Percentiles rank a stretch among this genome's conserved stretches.
These are phyloP conservation scores for Lethrus apterus DNA, from an alignment of 1,140 invertebrate genomes.

Conservation along the genomic window DNA sequence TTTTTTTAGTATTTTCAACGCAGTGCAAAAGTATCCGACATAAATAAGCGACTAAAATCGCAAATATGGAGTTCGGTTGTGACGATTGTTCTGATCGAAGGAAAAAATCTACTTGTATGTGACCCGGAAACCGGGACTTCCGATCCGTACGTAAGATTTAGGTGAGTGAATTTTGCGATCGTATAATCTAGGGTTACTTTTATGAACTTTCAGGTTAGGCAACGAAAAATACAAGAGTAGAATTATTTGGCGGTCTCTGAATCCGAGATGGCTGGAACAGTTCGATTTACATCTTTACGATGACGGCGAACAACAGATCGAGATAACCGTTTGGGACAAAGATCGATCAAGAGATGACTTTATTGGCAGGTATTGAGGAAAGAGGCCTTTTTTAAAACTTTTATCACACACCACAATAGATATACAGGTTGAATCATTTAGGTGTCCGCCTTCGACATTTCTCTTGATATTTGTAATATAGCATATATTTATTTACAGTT, in stretches of 20 bases:
- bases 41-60: conserved; percentile 74
- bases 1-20: conserved; percentile 71
- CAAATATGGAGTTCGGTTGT: conserved; percentile 95
- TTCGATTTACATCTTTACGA: conserved; percentile 96
- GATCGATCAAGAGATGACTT: conserved; percentile 80
- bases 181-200: conserved; percentile 16
- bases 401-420: not conserved
- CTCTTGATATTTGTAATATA: too few relatives aligned
- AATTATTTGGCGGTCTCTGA: conserved; percentile 74
- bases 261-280: conserved; percentile 92
- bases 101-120: conserved; percentile 81
- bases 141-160: conserved; percentile 96
- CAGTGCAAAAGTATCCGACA: conserved; percentile 65
- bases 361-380: conserved; percentile 62
- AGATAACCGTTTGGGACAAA: conserved; percentile 87
- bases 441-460: too few relatives aligned
- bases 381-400: not conserved
- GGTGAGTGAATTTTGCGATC: conserved; percentile 48
- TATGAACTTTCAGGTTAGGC: conserved; percentile 65
- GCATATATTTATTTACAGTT: too few relatives aligned
- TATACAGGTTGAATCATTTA: too few relatives aligned
- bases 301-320: conserved; percentile 75
- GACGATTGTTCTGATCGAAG: conserved; percentile 92
- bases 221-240: conserved; percentile 98
- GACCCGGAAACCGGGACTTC: conserved; percentile 80